Evolutionary conservation across 2,888 invertebrate species (phyloP).

Genomic region (Cosmia pyralina): DNA sequence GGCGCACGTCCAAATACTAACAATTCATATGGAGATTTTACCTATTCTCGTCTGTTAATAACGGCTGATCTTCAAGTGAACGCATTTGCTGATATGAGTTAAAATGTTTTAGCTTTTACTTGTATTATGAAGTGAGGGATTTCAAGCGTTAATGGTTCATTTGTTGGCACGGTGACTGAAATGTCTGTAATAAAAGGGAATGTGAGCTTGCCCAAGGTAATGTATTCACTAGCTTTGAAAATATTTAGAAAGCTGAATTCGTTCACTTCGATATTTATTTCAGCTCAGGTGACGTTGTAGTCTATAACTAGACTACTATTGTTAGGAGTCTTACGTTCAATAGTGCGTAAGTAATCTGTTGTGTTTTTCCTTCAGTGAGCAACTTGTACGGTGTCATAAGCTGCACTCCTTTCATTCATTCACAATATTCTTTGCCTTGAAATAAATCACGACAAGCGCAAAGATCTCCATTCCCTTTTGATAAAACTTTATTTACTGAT

Average conservation of each 20-base stretch:
- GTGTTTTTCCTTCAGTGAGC: constrained; percentile 43
- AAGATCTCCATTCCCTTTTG: background rate
- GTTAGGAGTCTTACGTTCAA: constrained; percentile 37
- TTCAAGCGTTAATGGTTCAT: constrained; percentile 27
- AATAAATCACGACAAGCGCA: constrained; percentile 16
- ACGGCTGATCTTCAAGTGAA: constrained; percentile 58
- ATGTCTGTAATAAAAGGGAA: constrained; percentile 42
- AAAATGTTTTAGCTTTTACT: constrained; percentile 62
- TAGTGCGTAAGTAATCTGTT: constrained; percentile 50
- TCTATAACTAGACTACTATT: constrained; percentile 16
- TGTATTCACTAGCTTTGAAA: background rate
- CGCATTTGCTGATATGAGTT: constrained; percentile 60
- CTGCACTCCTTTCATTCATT: constrained; percentile 43
- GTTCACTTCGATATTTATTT: constrained; percentile 21
- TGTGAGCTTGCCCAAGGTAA: constrained; percentile 27
- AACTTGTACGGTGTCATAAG: constrained; percentile 58
- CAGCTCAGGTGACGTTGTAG: background rate
- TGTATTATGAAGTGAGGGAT: constrained; percentile 50
- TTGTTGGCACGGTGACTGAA: constrained; percentile 50
- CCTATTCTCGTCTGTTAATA: constrained; percentile 65
- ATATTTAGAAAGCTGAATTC: background rate
- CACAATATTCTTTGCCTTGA: constrained; percentile 30
- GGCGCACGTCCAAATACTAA: constrained; percentile 66
- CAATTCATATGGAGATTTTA: constrained; percentile 66
- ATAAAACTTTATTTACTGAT: background rate